Evolutionary conservation across 2,888 invertebrate species (phyloP).

Genomic region (Camponotus fellah): DNA sequence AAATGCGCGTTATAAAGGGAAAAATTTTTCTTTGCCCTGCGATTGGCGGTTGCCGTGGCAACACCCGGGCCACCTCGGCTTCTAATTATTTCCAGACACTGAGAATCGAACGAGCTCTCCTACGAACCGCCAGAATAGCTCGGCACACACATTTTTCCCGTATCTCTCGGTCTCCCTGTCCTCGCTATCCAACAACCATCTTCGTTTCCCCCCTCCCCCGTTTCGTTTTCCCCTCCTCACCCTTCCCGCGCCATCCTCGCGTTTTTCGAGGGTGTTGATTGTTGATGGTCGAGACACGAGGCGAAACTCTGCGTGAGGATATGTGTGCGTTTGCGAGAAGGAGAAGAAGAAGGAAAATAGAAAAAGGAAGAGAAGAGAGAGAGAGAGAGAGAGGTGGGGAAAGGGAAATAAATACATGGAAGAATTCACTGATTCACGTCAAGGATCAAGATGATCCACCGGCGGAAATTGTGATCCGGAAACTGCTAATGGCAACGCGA

Average conservation of each 20-base stretch:
- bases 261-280: conserved; percentile 69
- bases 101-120: conserved; percentile 86
- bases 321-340: neutral
- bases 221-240: neutral
- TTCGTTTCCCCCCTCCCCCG: conserved; percentile 28
- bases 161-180: conserved; percentile 52
- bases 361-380: neutral
- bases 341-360: neutral
- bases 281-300: conserved; percentile 68
- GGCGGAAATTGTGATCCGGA: conserved; percentile 43
- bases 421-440: conserved; percentile 1
- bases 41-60: conserved; percentile 86
- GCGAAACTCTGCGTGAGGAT: conserved; percentile 15
- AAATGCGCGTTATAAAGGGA: conserved; percentile 82
- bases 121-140: conserved; percentile 80
- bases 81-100: conserved; percentile 86
- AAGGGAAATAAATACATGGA: neutral
- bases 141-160: conserved; percentile 79
- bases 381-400: neutral
- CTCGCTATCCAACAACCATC: conserved; percentile 25
- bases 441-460: conserved; percentile 27
- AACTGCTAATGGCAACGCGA: conserved; percentile 33
- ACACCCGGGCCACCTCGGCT: conserved; percentile 83
- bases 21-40: conserved; percentile 85
- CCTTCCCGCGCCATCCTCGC: conserved; percentile 25